Percentiles rank a stretch among this genome's conserved stretches.
phyloP scores from a whole-genome alignment of 1,140 invertebrate species.

The Drosophila nannoptera region DNA sequence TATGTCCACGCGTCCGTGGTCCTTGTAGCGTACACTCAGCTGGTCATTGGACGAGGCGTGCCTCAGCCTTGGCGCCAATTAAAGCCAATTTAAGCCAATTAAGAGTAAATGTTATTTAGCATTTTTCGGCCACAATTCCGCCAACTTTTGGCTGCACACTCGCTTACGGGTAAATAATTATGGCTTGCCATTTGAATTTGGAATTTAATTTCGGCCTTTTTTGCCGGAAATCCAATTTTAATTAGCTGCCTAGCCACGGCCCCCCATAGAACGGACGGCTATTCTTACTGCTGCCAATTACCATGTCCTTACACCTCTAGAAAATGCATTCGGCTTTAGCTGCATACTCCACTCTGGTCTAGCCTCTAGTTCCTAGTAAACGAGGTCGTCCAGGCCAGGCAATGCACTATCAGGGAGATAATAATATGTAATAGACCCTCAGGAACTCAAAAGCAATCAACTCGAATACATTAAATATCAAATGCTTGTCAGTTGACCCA shows the following conservation, averaged over 20 bases:
- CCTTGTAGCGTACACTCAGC: neutral
- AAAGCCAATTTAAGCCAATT: conserved; percentile 70
- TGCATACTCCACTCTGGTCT: no score
- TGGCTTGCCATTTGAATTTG: neutral
- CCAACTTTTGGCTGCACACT: conserved; percentile 11
- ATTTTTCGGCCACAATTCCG: neutral
- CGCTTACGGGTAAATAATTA: conserved; percentile 28
- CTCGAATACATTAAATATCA: conserved; percentile 1
- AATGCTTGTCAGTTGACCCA: conserved; percentile 2
- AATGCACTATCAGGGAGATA: neutral
- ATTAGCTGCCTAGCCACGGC: no score
- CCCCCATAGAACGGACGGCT: neutral
- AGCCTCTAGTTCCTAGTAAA: no score
- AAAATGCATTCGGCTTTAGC: no score
- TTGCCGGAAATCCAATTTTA: neutral
- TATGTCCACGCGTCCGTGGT: no score
- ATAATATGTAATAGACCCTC: neutral
- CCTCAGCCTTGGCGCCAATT: conserved; percentile 26
- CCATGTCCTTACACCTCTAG: no score
- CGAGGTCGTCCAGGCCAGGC: no score
- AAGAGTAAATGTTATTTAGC: conserved; percentile 36
- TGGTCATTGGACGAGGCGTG: neutral
- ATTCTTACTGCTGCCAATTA: no score
- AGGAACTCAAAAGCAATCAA: neutral
- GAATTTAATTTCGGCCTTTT: neutral